A percentile compares a stretch with the other conserved stretches of the same genome.
phyloP scores from a whole-genome alignment of 2,797 vertebrate genomes.

The Psittacula derbiana region DNA sequence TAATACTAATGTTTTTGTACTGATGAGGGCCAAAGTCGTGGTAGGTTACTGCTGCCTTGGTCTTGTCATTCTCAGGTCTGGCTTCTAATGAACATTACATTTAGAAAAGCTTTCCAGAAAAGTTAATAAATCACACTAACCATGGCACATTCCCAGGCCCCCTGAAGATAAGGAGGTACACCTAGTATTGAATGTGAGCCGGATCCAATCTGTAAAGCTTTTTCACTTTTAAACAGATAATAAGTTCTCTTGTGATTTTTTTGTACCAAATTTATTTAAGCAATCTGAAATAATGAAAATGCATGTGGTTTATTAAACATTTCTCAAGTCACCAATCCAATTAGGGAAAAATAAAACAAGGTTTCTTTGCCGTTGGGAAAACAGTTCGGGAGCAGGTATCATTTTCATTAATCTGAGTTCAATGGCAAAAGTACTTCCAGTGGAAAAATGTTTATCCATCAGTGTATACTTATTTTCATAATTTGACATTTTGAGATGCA shows the following conservation, averaged over 20 bases:
- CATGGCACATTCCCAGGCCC: background rate
- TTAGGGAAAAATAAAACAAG: background rate
- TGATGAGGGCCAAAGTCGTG: background rate
- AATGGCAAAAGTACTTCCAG: background rate
- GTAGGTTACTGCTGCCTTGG: background rate
- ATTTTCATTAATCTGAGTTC: background rate
- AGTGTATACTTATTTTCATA: background rate
- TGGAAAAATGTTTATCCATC: background rate
- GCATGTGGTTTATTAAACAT: background rate
- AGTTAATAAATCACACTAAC: background rate
- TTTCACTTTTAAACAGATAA: background rate
- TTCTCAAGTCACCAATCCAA: background rate
- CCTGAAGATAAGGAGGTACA: background rate
- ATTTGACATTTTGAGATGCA: background rate
- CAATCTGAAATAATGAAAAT: background rate
- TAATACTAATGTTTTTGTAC: constrained; percentile 1
- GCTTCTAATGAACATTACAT: background rate
- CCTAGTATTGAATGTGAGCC: background rate
- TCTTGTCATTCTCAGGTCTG: background rate
- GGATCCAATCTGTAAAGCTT: background rate
- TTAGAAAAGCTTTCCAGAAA: background rate
- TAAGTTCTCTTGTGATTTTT: background rate
- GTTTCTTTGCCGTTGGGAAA: background rate
- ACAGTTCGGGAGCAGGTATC: background rate
- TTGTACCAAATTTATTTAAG: background rate